These are phyloP conservation scores for Agonopterix heracliana DNA, from an alignment of 2,888 invertebrate genomes.

Conservation along the genomic window DNA sequence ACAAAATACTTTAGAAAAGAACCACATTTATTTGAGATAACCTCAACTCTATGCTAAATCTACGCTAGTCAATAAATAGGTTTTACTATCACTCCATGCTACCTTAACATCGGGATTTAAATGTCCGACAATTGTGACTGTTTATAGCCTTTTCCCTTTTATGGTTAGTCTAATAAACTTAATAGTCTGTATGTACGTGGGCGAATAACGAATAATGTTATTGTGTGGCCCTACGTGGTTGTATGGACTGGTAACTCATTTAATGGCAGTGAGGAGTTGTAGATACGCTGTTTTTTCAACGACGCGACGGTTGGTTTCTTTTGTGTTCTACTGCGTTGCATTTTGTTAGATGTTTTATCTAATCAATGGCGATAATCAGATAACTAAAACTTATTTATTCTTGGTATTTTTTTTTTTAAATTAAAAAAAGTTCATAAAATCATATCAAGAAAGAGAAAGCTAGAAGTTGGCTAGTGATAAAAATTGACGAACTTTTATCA, in stretches of 20 bases:
- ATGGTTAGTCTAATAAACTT: slow-evolving; percentile 16
- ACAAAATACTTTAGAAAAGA: too few species aligned
- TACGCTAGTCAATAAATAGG: slow-evolving; percentile 7
- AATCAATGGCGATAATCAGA: too few species aligned
- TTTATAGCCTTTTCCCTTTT: slow-evolving; percentile 4
- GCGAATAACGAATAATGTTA: slow-evolving; percentile 20
- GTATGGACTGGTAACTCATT: slow-evolving; percentile 19
- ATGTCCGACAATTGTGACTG: slow-evolving; percentile 1
- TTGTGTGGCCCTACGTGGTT: slow-evolving; percentile 20
- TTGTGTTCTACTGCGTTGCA: too few species aligned
- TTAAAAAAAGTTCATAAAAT: too few species aligned
- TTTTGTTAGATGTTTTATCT: too few species aligned
- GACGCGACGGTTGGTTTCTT: not conserved
- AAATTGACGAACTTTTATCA: too few species aligned
- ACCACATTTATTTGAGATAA: too few species aligned
- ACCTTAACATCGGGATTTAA: slow-evolving; percentile 5
- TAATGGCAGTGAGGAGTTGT: slow-evolving; percentile 14
- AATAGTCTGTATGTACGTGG: slow-evolving; percentile 19
- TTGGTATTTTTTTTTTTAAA: too few species aligned
- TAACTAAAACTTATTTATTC: too few species aligned
- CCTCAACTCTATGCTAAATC: not conserved
- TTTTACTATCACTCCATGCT: slow-evolving; percentile 3
- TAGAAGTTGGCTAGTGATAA: too few species aligned
- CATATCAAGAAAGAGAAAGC: too few species aligned
- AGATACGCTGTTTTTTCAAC: not conserved